A percentile compares a stretch with the other conserved stretches of the same genome.
These are phyloP conservation scores for Callopanchax toddi DNA, from an alignment of 2,113 vertebrate genomes.

Conservation along the genomic window DNA sequence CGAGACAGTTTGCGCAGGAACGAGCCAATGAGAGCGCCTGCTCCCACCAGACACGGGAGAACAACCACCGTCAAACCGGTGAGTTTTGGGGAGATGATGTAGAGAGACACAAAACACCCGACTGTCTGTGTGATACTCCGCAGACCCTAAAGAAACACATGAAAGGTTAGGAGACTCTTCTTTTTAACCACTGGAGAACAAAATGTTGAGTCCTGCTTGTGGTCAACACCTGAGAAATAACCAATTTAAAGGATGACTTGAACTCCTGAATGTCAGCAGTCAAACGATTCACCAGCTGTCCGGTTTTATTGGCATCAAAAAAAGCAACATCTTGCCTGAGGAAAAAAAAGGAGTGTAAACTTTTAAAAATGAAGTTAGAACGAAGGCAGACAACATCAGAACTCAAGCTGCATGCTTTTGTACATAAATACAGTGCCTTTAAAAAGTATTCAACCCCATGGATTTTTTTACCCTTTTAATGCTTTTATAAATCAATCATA, in stretches of 20 bases:
- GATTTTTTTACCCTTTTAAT: too few species aligned
- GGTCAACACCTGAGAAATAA: slow-evolving; percentile 85
- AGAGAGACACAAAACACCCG: slow-evolving; percentile 90
- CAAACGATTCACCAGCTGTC: slow-evolving; percentile 90
- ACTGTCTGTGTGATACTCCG: slow-evolving; percentile 88
- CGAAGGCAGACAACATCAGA: background rate
- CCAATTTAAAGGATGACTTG: slow-evolving; percentile 94
- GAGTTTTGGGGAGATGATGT: slow-evolving; percentile 91
- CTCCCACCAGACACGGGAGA: slow-evolving; percentile 85
- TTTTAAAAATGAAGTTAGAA: background rate
- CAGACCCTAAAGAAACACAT: slow-evolving; percentile 81
- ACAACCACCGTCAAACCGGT: slow-evolving; percentile 85
- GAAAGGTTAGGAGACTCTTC: background rate
- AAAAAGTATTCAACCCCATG: too few species aligned
- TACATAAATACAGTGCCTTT: background rate
- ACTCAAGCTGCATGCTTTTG: background rate
- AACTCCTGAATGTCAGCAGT: slow-evolving; percentile 95
- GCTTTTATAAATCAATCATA: too few species aligned
- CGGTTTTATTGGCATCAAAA: slow-evolving; percentile 91
- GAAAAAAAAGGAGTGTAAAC: background rate
- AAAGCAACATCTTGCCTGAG: slow-evolving; percentile 93
- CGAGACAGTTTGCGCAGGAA: slow-evolving; percentile 88
- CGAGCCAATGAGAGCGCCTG: slow-evolving; percentile 86
- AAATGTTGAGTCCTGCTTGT: background rate
- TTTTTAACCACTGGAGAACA: background rate